A percentile compares a stretch with the other conserved stretches of the same genome.
These are phyloP conservation scores for Phalacrocorax carbo DNA, from an alignment of 2,113 vertebrate species.

Conservation along the genomic window DNA sequence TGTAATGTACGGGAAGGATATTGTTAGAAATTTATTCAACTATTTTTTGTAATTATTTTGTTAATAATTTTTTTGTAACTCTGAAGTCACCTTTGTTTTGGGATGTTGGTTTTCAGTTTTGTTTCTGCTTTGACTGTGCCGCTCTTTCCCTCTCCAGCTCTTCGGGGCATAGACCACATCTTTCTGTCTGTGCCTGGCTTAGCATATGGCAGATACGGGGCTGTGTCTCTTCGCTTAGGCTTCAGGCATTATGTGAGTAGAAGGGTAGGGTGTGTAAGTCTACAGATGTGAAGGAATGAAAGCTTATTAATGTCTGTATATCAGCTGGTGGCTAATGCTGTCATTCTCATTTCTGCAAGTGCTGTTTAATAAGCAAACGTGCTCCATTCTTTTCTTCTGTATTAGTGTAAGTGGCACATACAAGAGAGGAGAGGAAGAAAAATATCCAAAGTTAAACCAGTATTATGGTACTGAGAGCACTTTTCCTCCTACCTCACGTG, in stretches of 20 bases:
- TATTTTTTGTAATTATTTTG: too few species aligned
- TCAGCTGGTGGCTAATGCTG: not conserved
- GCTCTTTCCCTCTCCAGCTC: not conserved
- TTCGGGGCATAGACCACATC: rapidly evolving
- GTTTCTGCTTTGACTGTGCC: rapidly evolving
- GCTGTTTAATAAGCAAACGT: not conserved
- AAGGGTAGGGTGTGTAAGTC: not conserved
- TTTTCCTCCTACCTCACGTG: not conserved
- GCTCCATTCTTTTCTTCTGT: not conserved
- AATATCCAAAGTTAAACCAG: not conserved
- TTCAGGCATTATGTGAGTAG: not conserved
- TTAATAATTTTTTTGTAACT: not conserved
- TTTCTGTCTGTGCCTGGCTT: too few species aligned
- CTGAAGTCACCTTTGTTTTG: not conserved
- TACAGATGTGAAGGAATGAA: not conserved
- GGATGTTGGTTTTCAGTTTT: not conserved
- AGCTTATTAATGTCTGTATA: not conserved
- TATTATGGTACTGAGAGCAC: not conserved
- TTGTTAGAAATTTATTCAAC: not conserved
- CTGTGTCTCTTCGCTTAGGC: not conserved
- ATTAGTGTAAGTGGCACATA: not conserved
- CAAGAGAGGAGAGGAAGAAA: not conserved
- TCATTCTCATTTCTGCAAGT: not conserved
- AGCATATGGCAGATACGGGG: rapidly evolving
- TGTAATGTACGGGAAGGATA: not conserved